Base-by-base conservation (phyloP, 2,888 invertebrate genomes). In the Isotomurus palustris region DNA sequence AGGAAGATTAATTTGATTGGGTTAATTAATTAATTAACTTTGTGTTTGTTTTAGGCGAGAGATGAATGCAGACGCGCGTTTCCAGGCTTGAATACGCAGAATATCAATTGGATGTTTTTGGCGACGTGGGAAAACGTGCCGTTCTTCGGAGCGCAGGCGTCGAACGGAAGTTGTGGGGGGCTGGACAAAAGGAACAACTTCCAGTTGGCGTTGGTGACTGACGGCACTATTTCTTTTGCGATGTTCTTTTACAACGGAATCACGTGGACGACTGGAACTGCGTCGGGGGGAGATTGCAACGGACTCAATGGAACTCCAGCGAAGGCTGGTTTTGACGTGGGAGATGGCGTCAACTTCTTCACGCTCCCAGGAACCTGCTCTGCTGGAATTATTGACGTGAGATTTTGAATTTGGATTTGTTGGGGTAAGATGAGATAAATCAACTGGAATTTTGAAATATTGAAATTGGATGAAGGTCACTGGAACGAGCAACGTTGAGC, bases 261-360 rank as follows among this genome's bases (percentile, higher is more conserved):
- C 1, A 53, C 44, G 1, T 65, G 65, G 65, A 62, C 62, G 2
- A 62, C 62, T 2, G 65, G 62, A 19, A 56, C 58, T 1, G 58
- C 48, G 1, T 51, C 56, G 10, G 51, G 54, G 5, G 57, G 53
- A n/a, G 29, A 56, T 10, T 66, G 66, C 25, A 8, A 19, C 1
- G 66, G 66, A 1, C 36, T 56, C 1, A 61, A 55, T 2, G 60
- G 61, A 2, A 51, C 3, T 2, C 55, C 66, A 6, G 66, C 66
- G 2, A 66, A 66, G 47, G 58, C 59, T 22, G 66, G 66, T 0
- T 66, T 66, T 53, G 66, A 66, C 24, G 44, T 52, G 12, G 66
- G 66, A n/a, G 59, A 66, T 47, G 32, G 45, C 2, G 27, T 22
- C 14, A 61, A 54, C 1, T 55, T 60, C 35, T 63, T 49, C 47